Conservation (phyloP, 1,140 invertebrate species). For the Macrobrachium nipponense region DNA sequence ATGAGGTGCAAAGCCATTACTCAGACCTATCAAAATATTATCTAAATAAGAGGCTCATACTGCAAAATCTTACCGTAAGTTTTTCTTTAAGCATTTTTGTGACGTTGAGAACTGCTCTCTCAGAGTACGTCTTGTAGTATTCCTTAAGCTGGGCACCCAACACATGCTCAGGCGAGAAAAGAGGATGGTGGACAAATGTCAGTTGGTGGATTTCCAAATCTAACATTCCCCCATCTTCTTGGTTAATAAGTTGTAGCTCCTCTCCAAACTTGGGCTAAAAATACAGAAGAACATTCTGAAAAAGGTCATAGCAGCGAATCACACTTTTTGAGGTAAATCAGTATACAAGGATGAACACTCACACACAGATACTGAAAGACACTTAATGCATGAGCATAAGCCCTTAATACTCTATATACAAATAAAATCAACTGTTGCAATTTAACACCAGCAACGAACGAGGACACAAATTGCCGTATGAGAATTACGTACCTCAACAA, state of each 20-base stretch:
- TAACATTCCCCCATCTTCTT: constrained; percentile 33
- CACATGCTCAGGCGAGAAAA: constrained; percentile 42
- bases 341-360: not conserved
- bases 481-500: constrained; percentile 22
- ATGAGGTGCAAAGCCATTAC: not conserved
- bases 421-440: not conserved
- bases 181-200: constrained; percentile 32
- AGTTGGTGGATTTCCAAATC: constrained; percentile 33
- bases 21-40: not conserved
- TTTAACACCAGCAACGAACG: not conserved
- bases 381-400: no score
- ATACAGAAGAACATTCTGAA: not conserved
- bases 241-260: constrained; percentile 1
- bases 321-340: not conserved
- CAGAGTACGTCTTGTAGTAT: constrained; percentile 15
- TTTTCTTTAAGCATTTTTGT: constrained; percentile 30
- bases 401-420: not conserved
- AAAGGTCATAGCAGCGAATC: not conserved
- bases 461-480: not conserved
- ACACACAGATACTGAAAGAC: no score
- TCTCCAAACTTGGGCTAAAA: constrained; percentile 27
- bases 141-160: constrained; percentile 35
- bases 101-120: not conserved
- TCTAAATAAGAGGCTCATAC: no score
- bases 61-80: constrained; percentile 10